A percentile compares a stretch with the other conserved stretches of the same genome.
These are phyloP conservation scores for Galbula dea DNA, from an alignment of 2,113 vertebrate species.

Conservation along the genomic window DNA sequence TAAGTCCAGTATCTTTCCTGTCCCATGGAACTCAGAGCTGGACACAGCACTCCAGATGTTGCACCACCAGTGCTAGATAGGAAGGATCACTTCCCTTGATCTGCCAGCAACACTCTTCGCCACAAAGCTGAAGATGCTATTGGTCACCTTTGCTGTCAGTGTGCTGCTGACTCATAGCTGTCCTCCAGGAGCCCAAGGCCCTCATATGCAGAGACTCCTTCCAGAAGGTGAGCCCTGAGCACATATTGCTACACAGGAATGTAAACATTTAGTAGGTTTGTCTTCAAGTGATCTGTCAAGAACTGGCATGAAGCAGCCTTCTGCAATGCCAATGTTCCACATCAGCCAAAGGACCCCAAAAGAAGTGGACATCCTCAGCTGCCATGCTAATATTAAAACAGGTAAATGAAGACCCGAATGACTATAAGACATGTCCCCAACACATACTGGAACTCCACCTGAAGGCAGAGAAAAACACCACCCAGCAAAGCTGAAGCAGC, in stretches of 20 bases:
- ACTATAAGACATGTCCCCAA: accelerated
- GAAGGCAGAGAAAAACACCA: neutral
- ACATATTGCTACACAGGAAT: too few relatives aligned
- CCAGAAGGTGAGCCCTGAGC: neutral
- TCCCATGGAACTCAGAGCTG: neutral
- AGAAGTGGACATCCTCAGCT: neutral
- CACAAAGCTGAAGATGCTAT: neutral
- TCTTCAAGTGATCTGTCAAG: neutral
- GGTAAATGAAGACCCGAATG: neutral
- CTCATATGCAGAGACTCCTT: neutral
- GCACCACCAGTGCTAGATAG: neutral
- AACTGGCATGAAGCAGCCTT: neutral
- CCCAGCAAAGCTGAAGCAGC: neutral
- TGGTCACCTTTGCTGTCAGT: neutral
- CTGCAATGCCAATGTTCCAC: neutral
- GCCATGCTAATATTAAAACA: neutral
- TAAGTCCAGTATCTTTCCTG: neutral
- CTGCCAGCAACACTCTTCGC: neutral
- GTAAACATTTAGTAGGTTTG: neutral
- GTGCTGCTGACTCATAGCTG: neutral
- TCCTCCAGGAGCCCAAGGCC: neutral
- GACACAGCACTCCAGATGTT: neutral
- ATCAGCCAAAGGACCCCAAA: neutral
- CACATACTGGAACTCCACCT: neutral
- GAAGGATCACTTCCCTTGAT: neutral